Base-by-base conservation (phyloP, 2,797 vertebrate species). In the Fringilla coelebs region DNA sequence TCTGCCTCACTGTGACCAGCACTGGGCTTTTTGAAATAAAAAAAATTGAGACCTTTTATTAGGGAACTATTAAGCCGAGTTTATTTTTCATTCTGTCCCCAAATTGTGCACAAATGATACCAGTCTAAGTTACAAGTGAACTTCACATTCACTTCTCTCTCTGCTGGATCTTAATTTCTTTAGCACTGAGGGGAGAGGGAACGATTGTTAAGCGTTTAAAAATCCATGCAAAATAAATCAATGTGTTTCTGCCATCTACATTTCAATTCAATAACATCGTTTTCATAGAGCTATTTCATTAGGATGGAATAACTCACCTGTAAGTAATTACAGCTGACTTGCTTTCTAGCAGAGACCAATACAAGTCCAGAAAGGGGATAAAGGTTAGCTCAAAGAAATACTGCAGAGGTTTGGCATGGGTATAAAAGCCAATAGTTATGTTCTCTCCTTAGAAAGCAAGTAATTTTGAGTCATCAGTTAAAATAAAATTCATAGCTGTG, bases 301-400 rank as follows among this genome's bases (percentile, higher is more conserved):
- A 95, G 94, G 52, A 90, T 71, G 94, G 96, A 95, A 86, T 93
- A 96, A 96, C 93, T 97, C 97, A 97, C 97, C 96, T 97, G 96
- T 94, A 97, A 97, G 97, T 95, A 95, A 96, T 96, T 96, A 97
- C 70, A 91, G 94, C 92, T 94, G 95, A 92, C 95, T 96, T 81
- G 96, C 93, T 96, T 97, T 95, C 92, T 93, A 93, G 92, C 94
- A 92, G 93, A 95, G 95, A 93, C 89, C 72, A 85, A 57, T 73
- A 38, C 75, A 73, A 89, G 85, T 85, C 79, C 94, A 95, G 89
- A 89, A 92, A 93, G 90, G 92, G 91, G 94, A 96, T 95, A 95
- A 96, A 96, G 91, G 95, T 96, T 94, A 90, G 95, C 92, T 89
- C 90, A 89, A 73, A 95, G 94, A 94, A 97, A 96, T 85, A 93